These are phyloP conservation scores for Ophion ventricosus DNA, from an alignment of 2,888 invertebrate genomes.

Conservation along the genomic window DNA sequence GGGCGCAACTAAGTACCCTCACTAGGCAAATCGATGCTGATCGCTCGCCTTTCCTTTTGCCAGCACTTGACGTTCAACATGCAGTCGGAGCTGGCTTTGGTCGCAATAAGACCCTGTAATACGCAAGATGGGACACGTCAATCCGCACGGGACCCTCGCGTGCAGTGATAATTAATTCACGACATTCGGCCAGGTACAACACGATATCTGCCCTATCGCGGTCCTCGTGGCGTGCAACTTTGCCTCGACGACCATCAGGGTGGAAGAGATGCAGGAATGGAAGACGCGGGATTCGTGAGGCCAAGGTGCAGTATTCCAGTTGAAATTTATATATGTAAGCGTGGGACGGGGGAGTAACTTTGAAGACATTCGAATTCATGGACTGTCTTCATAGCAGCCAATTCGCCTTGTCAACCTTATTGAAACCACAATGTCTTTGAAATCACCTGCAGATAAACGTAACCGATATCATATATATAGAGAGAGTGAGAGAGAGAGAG, in stretches of 20 bases:
- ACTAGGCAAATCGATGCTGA: background rate
- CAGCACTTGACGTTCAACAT: background rate
- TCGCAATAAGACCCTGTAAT: constrained; percentile 22
- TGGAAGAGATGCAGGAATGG: background rate
- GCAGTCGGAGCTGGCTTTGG: background rate
- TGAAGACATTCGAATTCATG: too few relatives aligned
- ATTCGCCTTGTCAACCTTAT: too few relatives aligned
- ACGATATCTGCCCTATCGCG: constrained; percentile 70
- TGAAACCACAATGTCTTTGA: too few relatives aligned
- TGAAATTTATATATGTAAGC: too few relatives aligned
- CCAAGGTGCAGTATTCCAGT: constrained; percentile 36
- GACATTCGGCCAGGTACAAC: constrained; percentile 68
- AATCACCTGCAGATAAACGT: too few relatives aligned
- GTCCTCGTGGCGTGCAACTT: constrained; percentile 44
- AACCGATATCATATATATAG: constrained; percentile 3
- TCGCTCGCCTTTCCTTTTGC: constrained; percentile 5
- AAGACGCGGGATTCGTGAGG: background rate
- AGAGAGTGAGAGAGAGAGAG: constrained; percentile 19
- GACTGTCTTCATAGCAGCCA: too few relatives aligned
- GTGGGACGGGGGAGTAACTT: too few relatives aligned
- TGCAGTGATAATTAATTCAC: constrained; percentile 78
- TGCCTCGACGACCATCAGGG: constrained; percentile 8
- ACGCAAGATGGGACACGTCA: constrained; percentile 68
- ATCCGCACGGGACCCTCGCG: constrained; percentile 67
- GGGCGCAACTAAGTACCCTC: constrained; percentile 3